Evolutionary conservation across 2,888 invertebrate species (phyloP).

Genomic region (Dinocampus coccinellae): DNA sequence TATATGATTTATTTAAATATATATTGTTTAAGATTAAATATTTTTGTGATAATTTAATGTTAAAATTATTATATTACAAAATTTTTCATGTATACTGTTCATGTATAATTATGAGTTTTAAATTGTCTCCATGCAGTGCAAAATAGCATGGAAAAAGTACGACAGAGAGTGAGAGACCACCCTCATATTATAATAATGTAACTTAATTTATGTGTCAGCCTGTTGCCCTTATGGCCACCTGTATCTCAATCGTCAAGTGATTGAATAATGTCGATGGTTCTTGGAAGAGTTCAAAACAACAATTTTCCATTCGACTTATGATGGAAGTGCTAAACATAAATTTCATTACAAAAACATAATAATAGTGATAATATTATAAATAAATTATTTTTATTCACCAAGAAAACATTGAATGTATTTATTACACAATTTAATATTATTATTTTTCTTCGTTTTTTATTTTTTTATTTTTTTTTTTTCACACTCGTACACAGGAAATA

Average conservation of each 20-base stretch:
- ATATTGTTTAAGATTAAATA: too few relatives aligned
- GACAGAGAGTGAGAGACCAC: conserved; percentile 50
- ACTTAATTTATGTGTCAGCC: conserved; percentile 53
- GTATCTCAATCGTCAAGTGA: conserved; percentile 37
- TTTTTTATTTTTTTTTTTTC: too few relatives aligned
- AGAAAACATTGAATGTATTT: too few relatives aligned
- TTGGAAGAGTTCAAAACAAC: not conserved
- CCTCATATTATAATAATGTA: conserved; percentile 55
- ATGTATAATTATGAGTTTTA: not conserved
- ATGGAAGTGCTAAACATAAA: not conserved
- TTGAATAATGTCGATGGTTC: conserved; percentile 13
- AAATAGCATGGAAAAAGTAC: too few relatives aligned
- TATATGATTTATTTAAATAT: too few relatives aligned
- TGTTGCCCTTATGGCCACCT: conserved; percentile 52
- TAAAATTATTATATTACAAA: too few relatives aligned
- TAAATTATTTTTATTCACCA: too few relatives aligned
- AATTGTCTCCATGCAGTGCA: not conserved
- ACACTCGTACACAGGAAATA: too few relatives aligned
- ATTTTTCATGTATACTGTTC: not conserved
- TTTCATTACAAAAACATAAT: not conserved
- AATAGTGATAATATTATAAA: not conserved
- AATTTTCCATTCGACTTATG: not conserved
- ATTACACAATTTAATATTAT: too few relatives aligned
- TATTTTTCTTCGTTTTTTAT: too few relatives aligned
- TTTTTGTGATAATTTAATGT: too few relatives aligned